phyloP scores from a whole-genome alignment of 2,797 vertebrate genomes.

The Lacerta viridis region DNA sequence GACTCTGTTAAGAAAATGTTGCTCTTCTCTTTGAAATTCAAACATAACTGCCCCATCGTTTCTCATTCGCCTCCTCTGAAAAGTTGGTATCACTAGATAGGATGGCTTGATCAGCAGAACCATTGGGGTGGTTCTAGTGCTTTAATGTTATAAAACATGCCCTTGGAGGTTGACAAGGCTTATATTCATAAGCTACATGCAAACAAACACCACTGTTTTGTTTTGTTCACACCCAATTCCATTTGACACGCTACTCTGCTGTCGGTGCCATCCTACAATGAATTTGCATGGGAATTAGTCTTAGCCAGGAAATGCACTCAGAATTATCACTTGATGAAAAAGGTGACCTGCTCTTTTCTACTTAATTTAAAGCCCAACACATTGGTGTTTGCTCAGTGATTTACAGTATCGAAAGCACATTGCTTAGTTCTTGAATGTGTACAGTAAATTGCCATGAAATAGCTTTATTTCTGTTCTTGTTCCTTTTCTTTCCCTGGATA shows the following conservation, averaged over 20 bases:
- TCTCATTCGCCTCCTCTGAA: not conserved
- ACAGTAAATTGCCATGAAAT: constrained; percentile 21
- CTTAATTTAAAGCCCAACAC: constrained; percentile 28
- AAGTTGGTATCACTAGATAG: not conserved
- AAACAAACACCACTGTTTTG: constrained; percentile 18
- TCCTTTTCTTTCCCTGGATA: not conserved
- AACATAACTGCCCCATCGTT: not conserved
- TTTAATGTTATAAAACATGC: not conserved
- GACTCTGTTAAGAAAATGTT: not conserved
- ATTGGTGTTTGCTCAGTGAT: constrained; percentile 2
- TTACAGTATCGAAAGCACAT: constrained; percentile 2
- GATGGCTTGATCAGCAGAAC: not conserved
- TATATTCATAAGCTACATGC: constrained; percentile 2
- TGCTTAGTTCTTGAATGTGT: not conserved
- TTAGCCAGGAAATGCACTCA: constrained; percentile 6
- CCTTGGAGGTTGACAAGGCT: not conserved
- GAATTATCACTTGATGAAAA: constrained; percentile 18
- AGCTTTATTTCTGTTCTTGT: not conserved
- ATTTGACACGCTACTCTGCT: not conserved
- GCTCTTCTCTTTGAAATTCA: not conserved
- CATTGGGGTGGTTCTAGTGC: not conserved
- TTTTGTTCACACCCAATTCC: not conserved
- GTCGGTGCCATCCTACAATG: not conserved
- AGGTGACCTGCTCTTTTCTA: constrained; percentile 1
- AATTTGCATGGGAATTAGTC: constrained; percentile 40